Evolutionary conservation across 1,140 invertebrate genomes (phyloP).

Genomic region (Plectrocnemia conspersa): DNA sequence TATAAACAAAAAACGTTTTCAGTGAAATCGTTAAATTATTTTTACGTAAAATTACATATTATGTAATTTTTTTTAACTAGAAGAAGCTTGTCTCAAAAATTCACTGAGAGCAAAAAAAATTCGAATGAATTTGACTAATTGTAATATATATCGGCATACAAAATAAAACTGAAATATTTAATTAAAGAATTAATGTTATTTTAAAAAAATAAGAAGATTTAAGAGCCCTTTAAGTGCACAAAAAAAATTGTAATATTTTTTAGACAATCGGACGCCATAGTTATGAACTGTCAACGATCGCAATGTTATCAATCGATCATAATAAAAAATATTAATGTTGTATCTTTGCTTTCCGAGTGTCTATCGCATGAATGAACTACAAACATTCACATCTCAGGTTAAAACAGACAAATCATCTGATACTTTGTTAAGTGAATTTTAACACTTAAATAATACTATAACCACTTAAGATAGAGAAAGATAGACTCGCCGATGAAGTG

Average conservation of each 20-base stretch:
- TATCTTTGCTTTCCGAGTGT: background rate
- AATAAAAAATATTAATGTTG: background rate
- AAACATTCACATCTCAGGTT: conserved; percentile 12
- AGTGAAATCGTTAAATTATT: too few species aligned
- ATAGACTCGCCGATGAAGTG: too few species aligned
- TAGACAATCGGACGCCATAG: background rate
- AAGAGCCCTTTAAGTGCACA: background rate
- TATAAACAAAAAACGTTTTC: too few species aligned
- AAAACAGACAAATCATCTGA: conserved; percentile 15
- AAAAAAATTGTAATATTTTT: conserved; percentile 2
- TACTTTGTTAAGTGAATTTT: conserved; percentile 1
- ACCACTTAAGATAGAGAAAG: background rate
- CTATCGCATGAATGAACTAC: conserved; percentile 5
- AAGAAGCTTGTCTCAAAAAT: too few species aligned
- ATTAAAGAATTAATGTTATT: too few species aligned
- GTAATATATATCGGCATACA: too few species aligned
- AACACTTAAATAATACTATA: conserved; percentile 1
- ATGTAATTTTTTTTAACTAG: too few species aligned
- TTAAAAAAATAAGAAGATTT: too few species aligned
- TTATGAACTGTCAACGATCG: background rate
- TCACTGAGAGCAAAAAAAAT: too few species aligned
- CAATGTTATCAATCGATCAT: background rate
- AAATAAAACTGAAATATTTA: too few species aligned
- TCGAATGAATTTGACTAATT: too few species aligned
- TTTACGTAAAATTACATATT: too few species aligned